A percentile compares a stretch with the other conserved stretches of the same genome.
Conservation (phyloP, 2,888 invertebrate genomes). For the Dynastes hyllus region DNA sequence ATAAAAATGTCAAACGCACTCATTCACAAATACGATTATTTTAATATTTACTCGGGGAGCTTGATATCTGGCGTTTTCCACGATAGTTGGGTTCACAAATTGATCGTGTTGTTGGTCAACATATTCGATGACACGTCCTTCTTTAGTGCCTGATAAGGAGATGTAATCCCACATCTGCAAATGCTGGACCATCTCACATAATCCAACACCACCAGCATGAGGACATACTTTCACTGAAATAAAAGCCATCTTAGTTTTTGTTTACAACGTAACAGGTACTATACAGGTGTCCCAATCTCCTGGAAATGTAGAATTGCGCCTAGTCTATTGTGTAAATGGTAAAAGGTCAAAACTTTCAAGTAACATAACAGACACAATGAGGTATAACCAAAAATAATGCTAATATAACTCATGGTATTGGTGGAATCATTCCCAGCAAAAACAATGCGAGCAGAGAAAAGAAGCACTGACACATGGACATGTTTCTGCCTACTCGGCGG, state of each 20-base stretch:
- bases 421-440: too few species aligned
- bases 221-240: constrained; percentile 91
- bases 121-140: constrained; percentile 86
- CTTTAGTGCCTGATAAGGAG: constrained; percentile 80
- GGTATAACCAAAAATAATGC: too few species aligned
- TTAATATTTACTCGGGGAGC: constrained; percentile 78
- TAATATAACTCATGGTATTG: too few species aligned
- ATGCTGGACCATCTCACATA: constrained; percentile 96
- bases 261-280: background rate
- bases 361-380: too few species aligned
- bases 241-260: background rate
- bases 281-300: too few species aligned
- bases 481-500: too few species aligned
- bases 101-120: constrained; percentile 94
- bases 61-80: constrained; percentile 82
- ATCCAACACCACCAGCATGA: constrained; percentile 95
- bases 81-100: constrained; percentile 82
- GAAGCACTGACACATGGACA: too few species aligned
- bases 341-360: too few species aligned
- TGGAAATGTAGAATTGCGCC: too few species aligned
- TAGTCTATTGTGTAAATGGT: too few species aligned
- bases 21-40: background rate
- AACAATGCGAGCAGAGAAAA: too few species aligned
- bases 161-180: constrained; percentile 92
- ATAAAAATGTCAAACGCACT: constrained; percentile 58